Base-by-base conservation (phyloP, 37 sponge, comb jelly and placozoan genomes). In the Cliona cf. orientalis region DNA sequence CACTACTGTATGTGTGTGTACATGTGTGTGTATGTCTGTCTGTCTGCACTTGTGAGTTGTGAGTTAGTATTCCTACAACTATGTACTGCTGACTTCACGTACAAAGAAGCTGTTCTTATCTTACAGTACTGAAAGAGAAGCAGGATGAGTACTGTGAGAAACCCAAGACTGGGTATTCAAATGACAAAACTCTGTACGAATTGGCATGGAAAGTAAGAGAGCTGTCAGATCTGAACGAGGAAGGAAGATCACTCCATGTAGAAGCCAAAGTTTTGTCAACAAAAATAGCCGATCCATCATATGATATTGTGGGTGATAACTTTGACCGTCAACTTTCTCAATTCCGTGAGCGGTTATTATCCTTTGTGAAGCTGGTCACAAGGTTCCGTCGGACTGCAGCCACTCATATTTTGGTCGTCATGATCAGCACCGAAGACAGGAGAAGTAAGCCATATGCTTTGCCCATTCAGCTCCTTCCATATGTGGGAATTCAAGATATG, bases 331-430 rank as follows among this genome's bases (percentile, higher is more conserved):
- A 49, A 14, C 53, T 49, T 49, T 49, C 53, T 19, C 9, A 49
- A 19, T 19, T 49, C 53, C 53, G 53, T 49, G 53, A 49, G 14
- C 53, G 53, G 14, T 14, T 49, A 9, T 19, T 14, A 43, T 73
- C 53, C 12, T 73, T 73, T 72, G 49, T 72, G 46, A 72, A 72
- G n/a, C 23, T 46, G 36, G 4, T 69, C 17, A 25, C 70, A 34
- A 41, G 53, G 5, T 35, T 45, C 31, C 49, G n/a, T 14, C 78
- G 61, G 22, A 80, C 69, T 41, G 58, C 80, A 36, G 80, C 80
- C 58, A 63, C 80, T 17, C 80, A 80, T 80, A 46, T 67, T 31
- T 5, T 80, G 49, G 80, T 80, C 31, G 23, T 80, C 31, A 80
- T 80, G 80, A 72, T 80, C 23, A 80, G 80, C 28, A 34, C 35